Conservation (phyloP, 2,888 invertebrate species). For the Harpagoxenus sublaevis region DNA sequence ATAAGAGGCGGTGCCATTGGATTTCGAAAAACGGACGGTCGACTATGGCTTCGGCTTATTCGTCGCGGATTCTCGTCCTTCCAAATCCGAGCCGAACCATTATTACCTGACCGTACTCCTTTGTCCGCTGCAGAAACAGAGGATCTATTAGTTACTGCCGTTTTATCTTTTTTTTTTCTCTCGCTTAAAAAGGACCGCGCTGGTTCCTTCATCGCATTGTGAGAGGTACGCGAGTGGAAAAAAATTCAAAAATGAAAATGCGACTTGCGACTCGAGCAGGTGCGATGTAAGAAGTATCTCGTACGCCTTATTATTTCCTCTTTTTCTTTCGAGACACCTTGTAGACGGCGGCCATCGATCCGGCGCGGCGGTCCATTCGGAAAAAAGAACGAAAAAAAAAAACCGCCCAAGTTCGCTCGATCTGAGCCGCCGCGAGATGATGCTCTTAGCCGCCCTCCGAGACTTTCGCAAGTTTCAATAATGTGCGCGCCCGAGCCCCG, state of each 20-base stretch:
- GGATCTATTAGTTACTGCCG: slow-evolving; percentile 23
- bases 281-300: not conserved
- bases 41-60: slow-evolving; percentile 52
- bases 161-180: not conserved
- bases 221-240: not conserved
- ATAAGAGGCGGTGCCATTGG: slow-evolving; percentile 31
- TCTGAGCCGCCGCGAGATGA: not conserved
- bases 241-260: not conserved
- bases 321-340: slow-evolving; percentile 10
- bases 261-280: not conserved
- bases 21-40: slow-evolving; percentile 57
- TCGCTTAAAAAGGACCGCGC: no score
- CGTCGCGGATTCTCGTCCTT: slow-evolving; percentile 8
- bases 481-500: not conserved
- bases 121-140: slow-evolving; percentile 44
- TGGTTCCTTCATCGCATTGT: not conserved
- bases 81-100: slow-evolving; percentile 51
- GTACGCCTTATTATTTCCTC: not conserved
- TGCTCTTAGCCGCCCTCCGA: not conserved
- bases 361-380: not conserved
- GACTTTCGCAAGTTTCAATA: slow-evolving; percentile 18
- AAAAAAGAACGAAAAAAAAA: slow-evolving; percentile 29
- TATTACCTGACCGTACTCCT: slow-evolving; percentile 51
- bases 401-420: not conserved
- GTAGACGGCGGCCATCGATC: slow-evolving; percentile 35